A percentile compares a stretch with the other conserved stretches of the same genome.
Conservation (phyloP, 2,113 vertebrate genomes). For the Brachyistius frenatus region DNA sequence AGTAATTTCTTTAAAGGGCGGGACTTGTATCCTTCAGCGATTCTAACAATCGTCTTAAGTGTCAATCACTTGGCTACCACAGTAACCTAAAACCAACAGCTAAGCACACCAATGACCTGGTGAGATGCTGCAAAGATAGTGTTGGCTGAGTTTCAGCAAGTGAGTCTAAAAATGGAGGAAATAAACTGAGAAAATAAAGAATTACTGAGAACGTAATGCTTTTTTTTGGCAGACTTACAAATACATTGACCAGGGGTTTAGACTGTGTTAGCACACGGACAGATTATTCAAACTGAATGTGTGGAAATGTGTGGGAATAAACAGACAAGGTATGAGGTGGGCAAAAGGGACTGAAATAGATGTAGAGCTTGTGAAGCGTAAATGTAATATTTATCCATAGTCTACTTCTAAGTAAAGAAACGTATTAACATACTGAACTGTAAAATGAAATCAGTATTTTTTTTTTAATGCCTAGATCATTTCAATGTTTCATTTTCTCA, state of each 20-base stretch:
- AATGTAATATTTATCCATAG: no score
- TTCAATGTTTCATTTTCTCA: not conserved
- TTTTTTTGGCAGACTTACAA: not conserved
- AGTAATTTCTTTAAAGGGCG: slow-evolving; percentile 75
- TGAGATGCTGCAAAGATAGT: slow-evolving; percentile 2
- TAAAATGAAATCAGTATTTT: not conserved
- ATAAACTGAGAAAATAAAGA: not conserved
- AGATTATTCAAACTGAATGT: not conserved
- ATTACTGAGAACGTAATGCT: no score
- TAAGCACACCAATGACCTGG: slow-evolving; percentile 16
- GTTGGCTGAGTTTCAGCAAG: not conserved
- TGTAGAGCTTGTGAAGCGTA: no score
- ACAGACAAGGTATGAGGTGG: slow-evolving; percentile 1
- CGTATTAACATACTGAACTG: not conserved
- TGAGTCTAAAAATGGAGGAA: slow-evolving; percentile 1
- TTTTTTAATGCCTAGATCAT: not conserved
- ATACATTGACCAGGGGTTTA: not conserved
- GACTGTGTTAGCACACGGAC: no score
- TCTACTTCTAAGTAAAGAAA: no score
- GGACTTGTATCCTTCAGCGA: slow-evolving; percentile 61
- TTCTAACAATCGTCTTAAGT: slow-evolving; percentile 49
- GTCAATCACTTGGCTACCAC: slow-evolving; percentile 62
- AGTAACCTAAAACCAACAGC: slow-evolving; percentile 60
- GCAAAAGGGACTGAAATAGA: not conserved
- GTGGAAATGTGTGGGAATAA: slow-evolving; percentile 1